Conservation (phyloP, 2,888 invertebrate species). For the Prenolepis imparis region DNA sequence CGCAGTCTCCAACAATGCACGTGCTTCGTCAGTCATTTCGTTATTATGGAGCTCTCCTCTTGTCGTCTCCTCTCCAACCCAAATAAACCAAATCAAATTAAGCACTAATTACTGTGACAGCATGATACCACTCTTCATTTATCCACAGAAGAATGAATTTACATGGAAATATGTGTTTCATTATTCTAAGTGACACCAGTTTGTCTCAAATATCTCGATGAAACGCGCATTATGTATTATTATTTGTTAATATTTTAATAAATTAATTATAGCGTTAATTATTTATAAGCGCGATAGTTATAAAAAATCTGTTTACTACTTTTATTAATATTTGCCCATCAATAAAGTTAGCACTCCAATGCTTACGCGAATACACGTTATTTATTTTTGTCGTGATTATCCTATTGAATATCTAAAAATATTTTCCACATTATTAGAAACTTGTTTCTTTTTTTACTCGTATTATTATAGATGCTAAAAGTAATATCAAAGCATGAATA, state of each 20-base stretch:
- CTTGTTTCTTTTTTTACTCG: too few species aligned
- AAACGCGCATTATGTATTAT: background rate
- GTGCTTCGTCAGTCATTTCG: conserved; percentile 25
- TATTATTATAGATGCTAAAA: background rate
- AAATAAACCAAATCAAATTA: conserved; percentile 30
- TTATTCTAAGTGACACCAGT: background rate
- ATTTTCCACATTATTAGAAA: background rate
- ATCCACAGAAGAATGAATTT: background rate
- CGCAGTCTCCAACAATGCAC: conserved; percentile 1
- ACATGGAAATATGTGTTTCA: background rate
- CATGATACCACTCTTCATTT: background rate
- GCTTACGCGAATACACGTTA: background rate
- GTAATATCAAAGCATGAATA: background rate
- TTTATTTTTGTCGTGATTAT: background rate
- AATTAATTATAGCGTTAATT: background rate
- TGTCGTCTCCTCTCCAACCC: background rate
- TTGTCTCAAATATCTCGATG: background rate
- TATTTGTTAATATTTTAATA: too few species aligned
- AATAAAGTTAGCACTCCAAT: background rate
- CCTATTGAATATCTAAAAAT: background rate
- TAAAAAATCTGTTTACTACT: conserved; percentile 1
- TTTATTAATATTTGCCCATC: background rate
- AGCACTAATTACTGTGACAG: conserved; percentile 21
- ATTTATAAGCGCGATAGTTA: background rate
- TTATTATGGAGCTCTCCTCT: conserved; percentile 34